phyloP scores from a whole-genome alignment of 2,888 invertebrate genomes.

The Drymonia ruficornis region DNA sequence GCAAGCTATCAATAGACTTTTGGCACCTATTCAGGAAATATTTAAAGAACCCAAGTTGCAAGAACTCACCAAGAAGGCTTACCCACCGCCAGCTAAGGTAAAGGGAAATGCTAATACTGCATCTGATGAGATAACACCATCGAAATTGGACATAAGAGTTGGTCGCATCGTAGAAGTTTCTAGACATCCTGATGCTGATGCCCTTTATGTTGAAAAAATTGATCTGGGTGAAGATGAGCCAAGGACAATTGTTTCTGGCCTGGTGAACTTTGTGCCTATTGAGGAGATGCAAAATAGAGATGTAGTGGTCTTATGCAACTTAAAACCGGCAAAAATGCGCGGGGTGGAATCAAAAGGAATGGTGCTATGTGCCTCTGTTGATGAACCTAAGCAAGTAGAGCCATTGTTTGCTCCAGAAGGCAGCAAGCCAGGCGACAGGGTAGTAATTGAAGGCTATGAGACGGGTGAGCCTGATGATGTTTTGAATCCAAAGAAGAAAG shows the following conservation, averaged over 20 bases:
- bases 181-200: constrained; percentile 96
- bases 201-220: constrained; percentile 96
- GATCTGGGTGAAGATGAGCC: constrained; percentile 92
- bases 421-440: constrained; percentile 92
- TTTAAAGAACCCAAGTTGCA: constrained; percentile 93
- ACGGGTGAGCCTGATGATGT: constrained; percentile 91
- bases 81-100: constrained; percentile 90
- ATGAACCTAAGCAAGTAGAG: constrained; percentile 93
- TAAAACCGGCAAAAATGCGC: constrained; percentile 98
- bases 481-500: constrained; percentile 97
- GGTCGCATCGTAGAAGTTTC: constrained; percentile 93
- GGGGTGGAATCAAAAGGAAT: constrained; percentile 96
- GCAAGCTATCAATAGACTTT: constrained; percentile 91
- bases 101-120: constrained; percentile 67
- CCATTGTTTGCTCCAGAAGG: constrained; percentile 91
- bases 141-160: constrained; percentile 93
- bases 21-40: constrained; percentile 94
- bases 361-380: constrained; percentile 95
- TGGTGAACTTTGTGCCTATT: constrained; percentile 95
- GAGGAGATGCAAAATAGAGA: constrained; percentile 95
- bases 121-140: constrained; percentile 87
- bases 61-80: constrained; percentile 92
- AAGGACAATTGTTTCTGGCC: constrained; percentile 92
- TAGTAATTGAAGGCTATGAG: constrained; percentile 93
- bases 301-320: constrained; percentile 97